Evolutionary conservation across 2,113 vertebrate genomes (phyloP).

Genomic region (Hystrix cristata): DNA sequence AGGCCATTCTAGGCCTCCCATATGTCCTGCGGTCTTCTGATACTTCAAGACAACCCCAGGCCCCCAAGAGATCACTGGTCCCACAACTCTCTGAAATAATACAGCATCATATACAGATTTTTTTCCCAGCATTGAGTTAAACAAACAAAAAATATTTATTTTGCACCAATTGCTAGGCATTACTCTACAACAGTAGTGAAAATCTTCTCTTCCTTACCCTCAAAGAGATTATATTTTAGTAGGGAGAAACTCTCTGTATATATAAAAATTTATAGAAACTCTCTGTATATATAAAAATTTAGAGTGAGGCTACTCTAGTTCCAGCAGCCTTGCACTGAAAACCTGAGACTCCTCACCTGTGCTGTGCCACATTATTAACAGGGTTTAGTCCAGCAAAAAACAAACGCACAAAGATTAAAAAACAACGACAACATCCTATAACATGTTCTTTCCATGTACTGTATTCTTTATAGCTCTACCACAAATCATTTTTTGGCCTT

Average conservation of each 20-base stretch:
- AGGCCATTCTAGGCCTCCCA: neutral
- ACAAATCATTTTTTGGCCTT: constrained; percentile 2
- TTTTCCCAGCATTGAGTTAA: neutral
- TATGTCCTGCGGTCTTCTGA: neutral
- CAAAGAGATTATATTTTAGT: neutral
- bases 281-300: neutral
- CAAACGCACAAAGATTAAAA: neutral
- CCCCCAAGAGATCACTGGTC: neutral
- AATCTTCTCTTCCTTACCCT: neutral
- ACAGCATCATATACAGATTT: neutral
- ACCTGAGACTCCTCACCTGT: neutral
- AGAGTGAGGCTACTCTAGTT: neutral
- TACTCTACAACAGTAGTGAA: neutral
- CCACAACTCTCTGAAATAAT: neutral
- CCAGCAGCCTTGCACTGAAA: neutral
- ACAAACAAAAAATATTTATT: neutral
- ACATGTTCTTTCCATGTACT: neutral
- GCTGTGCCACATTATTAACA: neutral
- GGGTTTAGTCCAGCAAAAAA: neutral
- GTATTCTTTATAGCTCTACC: neutral
- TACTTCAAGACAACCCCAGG: neutral
- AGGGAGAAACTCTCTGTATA: neutral
- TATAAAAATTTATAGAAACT: neutral
- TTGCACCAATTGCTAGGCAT: neutral
- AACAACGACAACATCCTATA: neutral